phyloP scores from a whole-genome alignment of 2,888 invertebrate species.

The Amphipoea lucens region DNA sequence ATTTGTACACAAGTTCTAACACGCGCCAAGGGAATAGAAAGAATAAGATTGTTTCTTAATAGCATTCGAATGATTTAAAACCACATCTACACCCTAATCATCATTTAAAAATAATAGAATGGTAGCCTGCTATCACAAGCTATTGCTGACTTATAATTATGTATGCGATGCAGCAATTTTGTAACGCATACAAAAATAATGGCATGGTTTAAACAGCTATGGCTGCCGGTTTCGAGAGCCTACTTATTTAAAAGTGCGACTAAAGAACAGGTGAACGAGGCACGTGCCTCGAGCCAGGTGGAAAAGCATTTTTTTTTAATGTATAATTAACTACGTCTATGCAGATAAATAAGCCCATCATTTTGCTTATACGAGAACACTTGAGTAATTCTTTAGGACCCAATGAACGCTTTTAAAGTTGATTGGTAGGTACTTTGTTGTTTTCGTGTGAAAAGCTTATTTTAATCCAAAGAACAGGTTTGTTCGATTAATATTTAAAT shows the following conservation, averaged over 20 bases:
- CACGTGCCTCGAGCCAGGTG: constrained; percentile 85
- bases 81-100: constrained; percentile 53
- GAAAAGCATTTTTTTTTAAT: constrained; percentile 69
- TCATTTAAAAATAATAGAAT: constrained; percentile 55
- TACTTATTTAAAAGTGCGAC: constrained; percentile 73
- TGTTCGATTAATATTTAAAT: constrained; percentile 61
- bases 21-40: constrained; percentile 18
- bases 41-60: constrained; percentile 43
- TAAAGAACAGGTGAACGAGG: constrained; percentile 83
- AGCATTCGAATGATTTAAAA: constrained; percentile 52
- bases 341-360: constrained; percentile 63
- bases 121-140: constrained; percentile 48
- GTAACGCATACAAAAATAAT: constrained; percentile 72
- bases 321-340: constrained; percentile 69
- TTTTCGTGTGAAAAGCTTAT: constrained; percentile 44
- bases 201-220: constrained; percentile 65
- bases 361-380: constrained; percentile 15
- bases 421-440: constrained; percentile 17
- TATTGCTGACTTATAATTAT: constrained; percentile 61
- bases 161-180: constrained; percentile 65
- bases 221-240: constrained; percentile 67
- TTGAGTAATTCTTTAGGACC: constrained; percentile 2
- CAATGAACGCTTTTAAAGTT: constrained; percentile 17
- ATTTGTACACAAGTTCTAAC: constrained; percentile 41
- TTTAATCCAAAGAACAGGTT: constrained; percentile 63